phyloP scores from a whole-genome alignment of 2,797 vertebrate species.

The Hipposideros larvatus region DNA sequence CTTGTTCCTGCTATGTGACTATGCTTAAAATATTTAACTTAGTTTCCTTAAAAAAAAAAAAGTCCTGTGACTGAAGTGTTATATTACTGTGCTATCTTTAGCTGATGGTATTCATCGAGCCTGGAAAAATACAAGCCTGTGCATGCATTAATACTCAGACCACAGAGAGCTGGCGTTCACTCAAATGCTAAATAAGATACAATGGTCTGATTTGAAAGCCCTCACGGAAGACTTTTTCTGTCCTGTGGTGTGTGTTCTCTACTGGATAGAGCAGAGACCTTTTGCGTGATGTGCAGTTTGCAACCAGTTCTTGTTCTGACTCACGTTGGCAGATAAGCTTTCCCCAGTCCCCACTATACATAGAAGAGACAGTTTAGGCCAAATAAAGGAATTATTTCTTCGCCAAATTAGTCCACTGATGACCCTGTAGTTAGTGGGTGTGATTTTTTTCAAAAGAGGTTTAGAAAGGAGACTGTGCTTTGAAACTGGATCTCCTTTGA shows the following conservation, averaged over 20 bases:
- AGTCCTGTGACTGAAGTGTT: constrained; percentile 69
- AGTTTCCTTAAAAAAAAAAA: constrained; percentile 26
- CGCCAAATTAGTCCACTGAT: not conserved
- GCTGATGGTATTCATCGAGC: constrained; percentile 71
- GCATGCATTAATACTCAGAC: constrained; percentile 54
- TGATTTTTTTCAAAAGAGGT: not conserved
- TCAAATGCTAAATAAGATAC: constrained; percentile 54
- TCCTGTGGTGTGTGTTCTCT: not conserved
- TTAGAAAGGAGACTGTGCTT: constrained; percentile 54
- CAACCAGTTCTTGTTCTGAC: not conserved
- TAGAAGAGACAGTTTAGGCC: not conserved
- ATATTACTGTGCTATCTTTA: constrained; percentile 68
- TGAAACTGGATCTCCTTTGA: not conserved
- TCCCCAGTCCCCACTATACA: no score
- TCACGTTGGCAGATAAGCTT: not conserved
- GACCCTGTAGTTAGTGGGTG: not conserved
- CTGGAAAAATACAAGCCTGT: constrained; percentile 64
- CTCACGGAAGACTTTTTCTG: not conserved
- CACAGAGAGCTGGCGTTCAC: constrained; percentile 54
- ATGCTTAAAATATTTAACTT: constrained; percentile 65
- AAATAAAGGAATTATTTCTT: not conserved
- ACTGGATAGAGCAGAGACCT: not conserved
- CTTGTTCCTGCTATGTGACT: constrained; percentile 43
- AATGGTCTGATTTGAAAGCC: constrained; percentile 58
- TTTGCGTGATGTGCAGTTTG: not conserved